These are phyloP conservation scores for Zaprionus ornatus DNA, from an alignment of 1,140 invertebrate genomes.

Conservation along the genomic window DNA sequence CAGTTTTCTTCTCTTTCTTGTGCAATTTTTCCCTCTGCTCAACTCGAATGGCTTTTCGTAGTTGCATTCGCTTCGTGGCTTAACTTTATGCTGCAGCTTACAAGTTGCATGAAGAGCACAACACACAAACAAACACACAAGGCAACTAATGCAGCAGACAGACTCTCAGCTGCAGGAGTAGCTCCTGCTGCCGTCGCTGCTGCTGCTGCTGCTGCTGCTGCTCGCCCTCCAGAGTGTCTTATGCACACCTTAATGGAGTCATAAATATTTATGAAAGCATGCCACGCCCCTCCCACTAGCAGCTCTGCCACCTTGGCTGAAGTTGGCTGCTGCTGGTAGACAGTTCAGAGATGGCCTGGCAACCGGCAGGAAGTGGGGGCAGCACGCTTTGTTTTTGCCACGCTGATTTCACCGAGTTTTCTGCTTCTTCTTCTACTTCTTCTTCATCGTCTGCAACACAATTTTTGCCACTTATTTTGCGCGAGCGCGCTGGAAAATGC, in stretches of 20 bases:
- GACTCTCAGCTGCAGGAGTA: conserved; percentile 15
- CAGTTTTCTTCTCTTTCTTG: not conserved
- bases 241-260: conserved; percentile 83
- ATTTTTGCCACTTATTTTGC: conserved; percentile 72
- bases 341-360: not conserved
- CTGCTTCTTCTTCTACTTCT: not conserved
- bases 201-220: conserved; percentile 2
- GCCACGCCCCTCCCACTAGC: conserved; percentile 26
- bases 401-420: conserved; percentile 47
- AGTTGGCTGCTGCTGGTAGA: conserved; percentile 52
- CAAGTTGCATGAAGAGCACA: conserved; percentile 41
- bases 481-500: conserved; percentile 52
- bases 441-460: conserved; percentile 19
- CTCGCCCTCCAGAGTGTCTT: conserved; percentile 76
- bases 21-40: not conserved
- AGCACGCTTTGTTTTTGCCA: conserved; percentile 60
- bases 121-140: conserved; percentile 52
- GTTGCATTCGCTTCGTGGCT: conserved; percentile 52
- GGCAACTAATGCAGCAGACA: conserved; percentile 41
- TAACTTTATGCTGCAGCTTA: conserved; percentile 52
- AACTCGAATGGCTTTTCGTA: not conserved
- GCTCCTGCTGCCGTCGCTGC: not conserved
- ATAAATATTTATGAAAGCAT: conserved; percentile 83
- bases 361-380: not conserved
- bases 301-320: conserved; percentile 18